Conservation (phyloP, 2,888 invertebrate species). For the Ormyrus rosae region DNA sequence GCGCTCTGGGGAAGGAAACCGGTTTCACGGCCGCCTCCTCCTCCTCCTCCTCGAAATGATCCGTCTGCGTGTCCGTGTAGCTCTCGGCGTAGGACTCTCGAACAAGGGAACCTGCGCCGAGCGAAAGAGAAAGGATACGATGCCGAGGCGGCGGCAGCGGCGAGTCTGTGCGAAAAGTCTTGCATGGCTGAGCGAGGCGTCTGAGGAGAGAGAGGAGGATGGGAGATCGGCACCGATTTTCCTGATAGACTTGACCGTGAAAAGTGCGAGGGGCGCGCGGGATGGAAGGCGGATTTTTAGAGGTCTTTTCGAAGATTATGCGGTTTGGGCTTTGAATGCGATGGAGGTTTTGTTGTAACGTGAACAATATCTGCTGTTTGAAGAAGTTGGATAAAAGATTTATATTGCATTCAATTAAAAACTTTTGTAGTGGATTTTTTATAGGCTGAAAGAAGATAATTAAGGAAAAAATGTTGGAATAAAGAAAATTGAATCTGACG, state of each 20-base stretch:
- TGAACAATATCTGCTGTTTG: no score
- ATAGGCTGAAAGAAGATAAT: no score
- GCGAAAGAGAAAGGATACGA: conserved; percentile 46
- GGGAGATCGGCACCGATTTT: not conserved
- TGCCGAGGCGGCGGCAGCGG: not conserved
- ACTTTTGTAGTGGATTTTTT: no score
- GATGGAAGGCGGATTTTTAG: not conserved
- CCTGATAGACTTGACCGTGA: not conserved
- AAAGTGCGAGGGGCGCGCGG: not conserved
- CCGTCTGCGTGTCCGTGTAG: conserved; percentile 44
- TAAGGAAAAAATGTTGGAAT: no score
- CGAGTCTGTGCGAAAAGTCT: not conserved
- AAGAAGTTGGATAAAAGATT: no score
- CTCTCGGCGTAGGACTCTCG: conserved; percentile 8
- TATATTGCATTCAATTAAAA: no score
- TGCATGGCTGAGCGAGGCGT: not conserved
- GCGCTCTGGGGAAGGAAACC: conserved; percentile 53
- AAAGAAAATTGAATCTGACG: no score
- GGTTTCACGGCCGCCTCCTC: conserved; percentile 52
- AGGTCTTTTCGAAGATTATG: not conserved
- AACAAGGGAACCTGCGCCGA: conserved; percentile 38
- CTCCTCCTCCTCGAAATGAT: conserved; percentile 35
- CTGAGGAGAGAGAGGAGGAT: not conserved
- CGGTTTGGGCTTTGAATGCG: no score
- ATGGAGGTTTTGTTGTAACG: no score